Evolutionary conservation across 2,113 vertebrate species (phyloP).

Genomic region (Henicopernis longicauda): DNA sequence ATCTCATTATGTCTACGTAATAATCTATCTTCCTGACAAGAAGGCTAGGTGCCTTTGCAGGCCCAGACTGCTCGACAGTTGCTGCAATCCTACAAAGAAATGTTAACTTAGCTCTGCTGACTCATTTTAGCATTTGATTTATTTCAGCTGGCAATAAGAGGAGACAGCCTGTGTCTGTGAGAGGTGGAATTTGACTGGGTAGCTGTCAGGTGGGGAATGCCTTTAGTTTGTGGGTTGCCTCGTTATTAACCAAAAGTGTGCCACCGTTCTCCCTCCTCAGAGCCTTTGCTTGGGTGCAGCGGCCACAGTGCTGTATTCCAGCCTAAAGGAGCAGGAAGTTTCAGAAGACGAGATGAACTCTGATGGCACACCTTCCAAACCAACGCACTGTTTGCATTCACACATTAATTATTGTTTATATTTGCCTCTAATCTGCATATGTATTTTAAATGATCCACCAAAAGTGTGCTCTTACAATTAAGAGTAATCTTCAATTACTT

Average conservation of each 20-base stretch:
- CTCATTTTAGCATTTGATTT: neutral
- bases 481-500: slow-evolving; percentile 23
- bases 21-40: neutral
- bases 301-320: rapidly evolving
- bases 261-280: neutral
- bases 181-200: neutral
- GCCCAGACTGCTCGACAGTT: neutral
- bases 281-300: neutral
- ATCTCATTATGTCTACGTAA: neutral
- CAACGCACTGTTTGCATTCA: neutral
- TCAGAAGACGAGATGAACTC: neutral
- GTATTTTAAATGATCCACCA: neutral
- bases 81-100: neutral
- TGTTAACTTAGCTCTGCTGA: neutral
- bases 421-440: neutral
- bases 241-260: neutral
- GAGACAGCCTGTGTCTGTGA: neutral
- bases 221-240: neutral
- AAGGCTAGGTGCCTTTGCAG: neutral
- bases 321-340: neutral
- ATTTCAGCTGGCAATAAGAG: neutral
- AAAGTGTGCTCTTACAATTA: neutral
- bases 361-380: neutral
- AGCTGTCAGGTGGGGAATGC: neutral
- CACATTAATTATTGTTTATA: neutral